These are phyloP conservation scores for Meriones psammophilus DNA, from an alignment of 2,797 vertebrate species.

Conservation along the genomic window DNA sequence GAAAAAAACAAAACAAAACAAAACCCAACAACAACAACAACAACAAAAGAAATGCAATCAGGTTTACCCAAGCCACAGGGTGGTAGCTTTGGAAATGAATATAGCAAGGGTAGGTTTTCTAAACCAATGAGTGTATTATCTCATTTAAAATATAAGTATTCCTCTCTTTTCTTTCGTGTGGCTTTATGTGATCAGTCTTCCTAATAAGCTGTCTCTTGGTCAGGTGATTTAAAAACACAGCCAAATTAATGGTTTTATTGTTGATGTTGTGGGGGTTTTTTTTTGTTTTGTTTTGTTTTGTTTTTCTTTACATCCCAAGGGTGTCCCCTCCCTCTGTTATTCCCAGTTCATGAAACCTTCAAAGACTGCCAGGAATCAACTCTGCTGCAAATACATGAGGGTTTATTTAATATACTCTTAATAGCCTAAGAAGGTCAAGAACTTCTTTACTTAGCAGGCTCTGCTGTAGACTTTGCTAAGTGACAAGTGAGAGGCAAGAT, in stretches of 20 bases:
- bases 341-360: too few species aligned
- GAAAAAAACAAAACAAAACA: too few species aligned
- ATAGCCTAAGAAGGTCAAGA: constrained; percentile 83
- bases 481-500: constrained; percentile 82
- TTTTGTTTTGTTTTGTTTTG: too few species aligned
- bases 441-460: constrained; percentile 78
- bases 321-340: too few species aligned
- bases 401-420: constrained; percentile 65
- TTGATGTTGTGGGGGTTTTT: neutral
- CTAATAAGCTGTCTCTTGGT: neutral
- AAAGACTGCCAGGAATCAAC: too few species aligned
- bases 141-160: neutral
- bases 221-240: neutral
- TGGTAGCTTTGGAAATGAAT: neutral
- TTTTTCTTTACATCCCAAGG: too few species aligned
- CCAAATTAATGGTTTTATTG: neutral
- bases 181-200: too few species aligned
- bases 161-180: neutral
- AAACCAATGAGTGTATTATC: too few species aligned
- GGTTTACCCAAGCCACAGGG: neutral
- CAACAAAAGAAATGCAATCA: neutral
- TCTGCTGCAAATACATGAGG: too few species aligned
- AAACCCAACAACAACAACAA: too few species aligned
- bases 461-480: constrained; percentile 83
- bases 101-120: neutral